phyloP scores from a whole-genome alignment of 1,140 invertebrate genomes.

The Arion vulgaris region DNA sequence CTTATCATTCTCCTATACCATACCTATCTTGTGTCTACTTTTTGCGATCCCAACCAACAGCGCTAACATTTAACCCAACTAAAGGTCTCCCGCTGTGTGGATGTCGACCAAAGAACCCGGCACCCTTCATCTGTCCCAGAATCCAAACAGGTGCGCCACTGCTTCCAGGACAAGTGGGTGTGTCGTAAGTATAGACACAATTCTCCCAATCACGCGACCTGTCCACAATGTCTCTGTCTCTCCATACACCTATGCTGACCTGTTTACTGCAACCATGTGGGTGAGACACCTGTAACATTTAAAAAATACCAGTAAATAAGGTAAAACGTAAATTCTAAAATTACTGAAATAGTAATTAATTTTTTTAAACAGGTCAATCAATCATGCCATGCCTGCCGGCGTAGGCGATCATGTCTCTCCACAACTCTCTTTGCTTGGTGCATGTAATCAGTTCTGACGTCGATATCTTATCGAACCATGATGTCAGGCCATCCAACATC shows the following conservation, averaged over 20 bases:
- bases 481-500: too few species aligned
- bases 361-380: too few species aligned
- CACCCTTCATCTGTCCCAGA: slow-evolving; percentile 28
- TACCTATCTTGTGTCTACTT: too few species aligned
- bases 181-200: slow-evolving; percentile 35
- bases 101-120: slow-evolving; percentile 25
- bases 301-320: too few species aligned
- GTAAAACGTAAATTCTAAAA: too few species aligned
- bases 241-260: slow-evolving; percentile 29
- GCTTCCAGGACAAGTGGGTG: slow-evolving; percentile 32
- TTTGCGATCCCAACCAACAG: slow-evolving; percentile 18
- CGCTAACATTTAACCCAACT: neutral
- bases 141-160: slow-evolving; percentile 36
- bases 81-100: slow-evolving; percentile 29
- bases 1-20: too few species aligned
- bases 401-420: too few species aligned
- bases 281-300: slow-evolving; percentile 14
- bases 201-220: slow-evolving; percentile 28
- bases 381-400: too few species aligned
- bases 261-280: slow-evolving; percentile 34
- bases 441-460: too few species aligned
- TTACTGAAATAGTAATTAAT: too few species aligned
- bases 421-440: too few species aligned
- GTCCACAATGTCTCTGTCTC: slow-evolving; percentile 10
- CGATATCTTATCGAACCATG: too few species aligned